Evolutionary conservation across 2,113 vertebrate species (phyloP).

Genomic region (mouse (Mus musculus)): GRCm39 chr3:112591501-112592000

Average conservation of each 20-base stretch:
- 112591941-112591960: background rate
- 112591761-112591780: conserved; percentile 27
- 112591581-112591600: too few species aligned
- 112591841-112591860: conserved; percentile 52
- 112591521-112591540: conserved; percentile 60
- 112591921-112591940: conserved; percentile 31
- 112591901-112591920: conserved; percentile 7
- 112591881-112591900: conserved; percentile 56
- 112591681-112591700: conserved; percentile 48
- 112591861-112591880: conserved; percentile 53
- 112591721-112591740: conserved; percentile 48
- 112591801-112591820: conserved; percentile 54
- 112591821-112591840: conserved; percentile 52
- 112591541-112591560: too few species aligned
- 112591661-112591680: conserved; percentile 73
- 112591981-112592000: background rate
- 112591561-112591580: background rate
- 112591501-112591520: conserved; percentile 55
- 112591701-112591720: conserved; percentile 59
- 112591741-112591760: background rate
- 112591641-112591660: conserved; percentile 70
- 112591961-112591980: background rate
- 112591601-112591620: background rate
- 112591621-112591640: conserved; percentile 46
- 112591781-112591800: background rate